Percentiles rank a stretch among this genome's conserved stretches.
Conservation (phyloP, 2,888 invertebrate species). For the Caenorhabditis drosophilae region DNA sequence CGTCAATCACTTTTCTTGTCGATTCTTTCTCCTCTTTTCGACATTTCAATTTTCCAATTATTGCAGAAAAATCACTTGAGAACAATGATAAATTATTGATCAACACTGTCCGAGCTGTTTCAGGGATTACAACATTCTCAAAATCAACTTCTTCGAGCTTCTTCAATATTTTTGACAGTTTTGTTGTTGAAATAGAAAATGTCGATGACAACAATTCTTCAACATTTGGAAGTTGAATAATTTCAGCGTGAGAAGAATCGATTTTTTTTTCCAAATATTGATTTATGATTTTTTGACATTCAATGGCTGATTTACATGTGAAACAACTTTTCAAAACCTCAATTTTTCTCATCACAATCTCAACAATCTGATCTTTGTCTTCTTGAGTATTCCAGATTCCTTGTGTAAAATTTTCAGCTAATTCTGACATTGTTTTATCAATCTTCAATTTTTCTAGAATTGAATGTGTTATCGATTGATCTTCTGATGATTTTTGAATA, state of each 20-base stretch:
- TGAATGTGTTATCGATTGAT: background rate
- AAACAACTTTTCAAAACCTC: constrained; percentile 21
- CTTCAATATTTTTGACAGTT: background rate
- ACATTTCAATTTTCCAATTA: background rate
- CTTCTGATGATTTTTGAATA: too few relatives aligned
- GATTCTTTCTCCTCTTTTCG: background rate
- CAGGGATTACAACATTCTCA: background rate
- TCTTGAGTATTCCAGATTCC: constrained; percentile 36
- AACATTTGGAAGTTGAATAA: background rate
- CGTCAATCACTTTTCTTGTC: background rate
- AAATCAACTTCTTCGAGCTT: background rate
- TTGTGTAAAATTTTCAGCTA: constrained; percentile 22
- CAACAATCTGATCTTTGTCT: constrained; percentile 6
- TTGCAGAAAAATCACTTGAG: background rate
- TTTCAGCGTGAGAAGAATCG: background rate
- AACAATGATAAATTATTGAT: background rate
- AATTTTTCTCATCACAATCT: constrained; percentile 11
- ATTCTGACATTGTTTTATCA: constrained; percentile 19
- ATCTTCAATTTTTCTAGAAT: constrained; percentile 3
- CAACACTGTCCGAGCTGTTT: background rate
- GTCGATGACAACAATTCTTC: constrained; percentile 1
- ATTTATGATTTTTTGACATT: constrained; percentile 1
- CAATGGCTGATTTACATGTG: constrained; percentile 18
- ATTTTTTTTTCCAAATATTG: background rate
- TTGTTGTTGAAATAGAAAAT: constrained; percentile 13